Conservation (phyloP, 2,797 vertebrate species). For the Chelmon rostratus region DNA sequence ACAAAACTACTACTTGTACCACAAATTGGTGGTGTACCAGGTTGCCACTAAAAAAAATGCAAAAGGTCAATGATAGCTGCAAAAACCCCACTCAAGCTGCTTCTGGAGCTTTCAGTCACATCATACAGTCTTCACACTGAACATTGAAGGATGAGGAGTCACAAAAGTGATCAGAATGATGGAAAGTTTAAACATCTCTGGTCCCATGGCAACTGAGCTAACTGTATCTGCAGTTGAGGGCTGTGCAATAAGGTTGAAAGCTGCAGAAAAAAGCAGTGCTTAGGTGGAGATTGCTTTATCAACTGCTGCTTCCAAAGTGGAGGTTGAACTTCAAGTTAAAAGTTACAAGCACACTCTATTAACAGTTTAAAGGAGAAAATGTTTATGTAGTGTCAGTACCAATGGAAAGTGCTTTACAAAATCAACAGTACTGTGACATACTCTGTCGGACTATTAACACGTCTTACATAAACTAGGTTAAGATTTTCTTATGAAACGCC, state of each 20-base stretch:
- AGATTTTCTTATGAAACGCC: slow-evolving; percentile 3
- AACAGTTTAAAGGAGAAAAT: background rate
- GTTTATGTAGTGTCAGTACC: slow-evolving; percentile 4
- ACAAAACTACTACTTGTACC: slow-evolving; percentile 2
- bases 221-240: background rate
- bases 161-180: background rate
- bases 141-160: background rate
- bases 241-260: background rate
- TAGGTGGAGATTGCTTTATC: too few relatives aligned
- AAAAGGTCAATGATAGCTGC: background rate
- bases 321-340: background rate
- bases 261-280: background rate
- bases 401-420: slow-evolving; percentile 21
- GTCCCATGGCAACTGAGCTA: background rate
- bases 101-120: background rate
- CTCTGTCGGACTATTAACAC: background rate
- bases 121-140: background rate
- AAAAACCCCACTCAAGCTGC: background rate
- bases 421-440: background rate
- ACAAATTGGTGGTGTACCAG: background rate
- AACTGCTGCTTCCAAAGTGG: background rate
- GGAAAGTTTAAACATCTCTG: background rate
- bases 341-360: background rate
- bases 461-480: slow-evolving; percentile 9
- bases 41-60: background rate